phyloP scores from a whole-genome alignment of 2,113 vertebrate species.

The Benitochromis conjunctus region DNA sequence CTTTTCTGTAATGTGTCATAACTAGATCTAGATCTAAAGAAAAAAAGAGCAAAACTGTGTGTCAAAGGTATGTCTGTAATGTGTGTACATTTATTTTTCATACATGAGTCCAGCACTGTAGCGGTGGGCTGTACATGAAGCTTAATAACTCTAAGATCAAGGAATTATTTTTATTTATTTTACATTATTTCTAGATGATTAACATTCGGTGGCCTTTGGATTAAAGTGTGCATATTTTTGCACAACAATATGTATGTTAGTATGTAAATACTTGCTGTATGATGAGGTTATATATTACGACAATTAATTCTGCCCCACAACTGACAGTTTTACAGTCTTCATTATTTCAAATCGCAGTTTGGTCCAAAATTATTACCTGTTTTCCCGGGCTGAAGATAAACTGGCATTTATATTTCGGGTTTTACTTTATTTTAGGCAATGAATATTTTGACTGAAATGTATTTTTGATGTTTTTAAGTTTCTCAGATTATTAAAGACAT shows the following conservation, averaged over 20 bases:
- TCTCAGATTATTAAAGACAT: not conserved
- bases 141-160: not conserved
- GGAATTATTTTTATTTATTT: not conserved
- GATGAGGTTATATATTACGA: not conserved
- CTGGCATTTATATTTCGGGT: not conserved
- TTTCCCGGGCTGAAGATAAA: rapidly evolving
- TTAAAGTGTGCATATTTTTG: not conserved
- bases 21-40: not conserved
- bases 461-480: not conserved
- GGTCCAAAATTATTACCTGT: not conserved
- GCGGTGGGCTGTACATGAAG: not conserved
- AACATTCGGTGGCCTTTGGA: not conserved
- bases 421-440: not conserved
- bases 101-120: rapidly evolving
- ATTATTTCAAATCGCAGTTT: not conserved
- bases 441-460: not conserved
- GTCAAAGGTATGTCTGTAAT: not conserved
- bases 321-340: not conserved
- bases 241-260: not conserved
- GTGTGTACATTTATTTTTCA: not conserved
- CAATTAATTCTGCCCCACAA: not conserved
- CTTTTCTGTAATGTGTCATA: not conserved
- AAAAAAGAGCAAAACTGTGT: not conserved
- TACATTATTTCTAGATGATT: not conserved
- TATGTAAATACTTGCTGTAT: not conserved